Conservation (phyloP, 2,113 vertebrate species). For the Mustelus asterias region DNA sequence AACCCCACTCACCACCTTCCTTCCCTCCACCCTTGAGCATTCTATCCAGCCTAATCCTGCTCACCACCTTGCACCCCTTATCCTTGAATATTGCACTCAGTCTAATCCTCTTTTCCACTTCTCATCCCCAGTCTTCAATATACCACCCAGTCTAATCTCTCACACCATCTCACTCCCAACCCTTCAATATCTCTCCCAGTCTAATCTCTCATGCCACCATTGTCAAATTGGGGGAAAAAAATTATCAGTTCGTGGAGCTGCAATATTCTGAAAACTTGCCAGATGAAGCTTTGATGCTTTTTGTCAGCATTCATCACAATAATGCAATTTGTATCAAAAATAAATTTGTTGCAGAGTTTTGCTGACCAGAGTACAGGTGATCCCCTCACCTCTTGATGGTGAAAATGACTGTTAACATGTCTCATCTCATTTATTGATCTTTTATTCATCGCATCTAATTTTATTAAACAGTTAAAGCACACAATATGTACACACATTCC, state of each 20-base stretch:
- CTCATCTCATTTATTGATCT: too few species aligned
- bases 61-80: too few species aligned
- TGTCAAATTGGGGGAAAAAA: background rate
- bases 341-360: background rate
- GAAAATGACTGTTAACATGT: background rate
- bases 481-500: background rate
- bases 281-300: background rate
- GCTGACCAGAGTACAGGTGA: background rate
- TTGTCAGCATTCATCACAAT: background rate
- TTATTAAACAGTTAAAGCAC: background rate
- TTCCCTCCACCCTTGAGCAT: too few species aligned
- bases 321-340: background rate
- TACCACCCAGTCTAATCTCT: too few species aligned
- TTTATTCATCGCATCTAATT: background rate
- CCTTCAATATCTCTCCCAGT: background rate
- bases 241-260: too few species aligned
- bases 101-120: too few species aligned
- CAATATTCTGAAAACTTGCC: background rate
- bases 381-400: background rate
- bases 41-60: too few species aligned
- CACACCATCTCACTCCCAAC: too few species aligned
- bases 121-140: too few species aligned
- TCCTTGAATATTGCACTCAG: too few species aligned
- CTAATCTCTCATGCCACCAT: background rate
- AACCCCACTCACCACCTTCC: too few species aligned